Evolutionary conservation across 2,113 vertebrate species (phyloP).

Genomic region (Aptenodytes patagonicus): DNA sequence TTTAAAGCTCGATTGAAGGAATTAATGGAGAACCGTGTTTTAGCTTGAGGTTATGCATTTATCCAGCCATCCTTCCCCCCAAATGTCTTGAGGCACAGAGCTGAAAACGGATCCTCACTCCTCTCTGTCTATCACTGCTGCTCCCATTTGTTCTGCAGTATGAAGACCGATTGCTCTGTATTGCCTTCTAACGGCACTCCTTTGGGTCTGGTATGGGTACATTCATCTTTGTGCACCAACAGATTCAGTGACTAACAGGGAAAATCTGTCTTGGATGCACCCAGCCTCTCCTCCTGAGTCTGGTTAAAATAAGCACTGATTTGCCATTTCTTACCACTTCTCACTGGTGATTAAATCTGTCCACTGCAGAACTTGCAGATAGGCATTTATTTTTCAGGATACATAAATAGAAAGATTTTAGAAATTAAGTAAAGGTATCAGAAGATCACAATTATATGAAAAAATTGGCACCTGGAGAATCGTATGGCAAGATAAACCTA

Average conservation of each 20-base stretch:
- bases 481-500: neutral
- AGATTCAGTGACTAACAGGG: neutral
- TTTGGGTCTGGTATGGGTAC: fast-evolving
- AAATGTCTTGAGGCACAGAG: neutral
- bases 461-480: neutral
- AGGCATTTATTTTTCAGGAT: neutral
- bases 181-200: neutral
- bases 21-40: neutral
- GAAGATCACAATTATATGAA: neutral
- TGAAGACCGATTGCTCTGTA: neutral
- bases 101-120: neutral
- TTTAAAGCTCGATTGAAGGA: neutral
- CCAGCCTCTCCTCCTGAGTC: neutral
- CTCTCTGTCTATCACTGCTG: neutral
- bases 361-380: neutral
- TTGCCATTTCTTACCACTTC: neutral
- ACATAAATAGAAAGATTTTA: neutral
- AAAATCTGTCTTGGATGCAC: neutral
- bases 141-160: neutral
- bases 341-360: neutral
- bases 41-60: neutral
- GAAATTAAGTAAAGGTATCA: neutral
- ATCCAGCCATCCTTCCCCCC: neutral
- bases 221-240: neutral
- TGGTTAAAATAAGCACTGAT: neutral